Evolutionary conservation across 2,113 vertebrate species (phyloP), one percentile per base, ranked within the genome.

Genomic region (Nematolebias whitei): DNA sequence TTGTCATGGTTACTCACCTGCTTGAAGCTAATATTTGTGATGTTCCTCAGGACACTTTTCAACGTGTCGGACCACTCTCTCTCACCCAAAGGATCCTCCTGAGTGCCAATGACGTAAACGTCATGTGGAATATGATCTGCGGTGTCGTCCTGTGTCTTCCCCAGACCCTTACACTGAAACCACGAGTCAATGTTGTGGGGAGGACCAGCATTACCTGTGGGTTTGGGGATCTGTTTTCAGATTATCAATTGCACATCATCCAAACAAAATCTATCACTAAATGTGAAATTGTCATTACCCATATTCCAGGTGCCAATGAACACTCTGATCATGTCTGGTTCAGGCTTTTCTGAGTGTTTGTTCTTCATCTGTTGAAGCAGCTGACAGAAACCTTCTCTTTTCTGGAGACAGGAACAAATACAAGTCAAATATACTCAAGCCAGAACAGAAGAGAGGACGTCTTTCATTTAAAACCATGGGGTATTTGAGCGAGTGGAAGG

Each of bases 321-420:
- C 77, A 99, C 87, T 39, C 94, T 96, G 87, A 99, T 95, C 96
- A 99, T 98, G 86, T 99, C 98, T 0, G 98, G 98, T 70, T 99
- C 98, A 1, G 95, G 92, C 82, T 98, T 98, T 58, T 94, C 95
- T 0, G 97, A 95, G 78, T 99, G 97, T 73, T 96, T 98, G 85
- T 98, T 99, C 90, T 99, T 99, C 98, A 99, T 98, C 84, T 97
- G 98, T 82, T 99, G 98, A 61, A 99, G 94, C 41, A 99, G 95
- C 63, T 99, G 98, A 81, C 97, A 98, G 85, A 98, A 99, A 0
- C 96, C 98, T 78, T 99, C 98, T 83, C 97, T 94, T 83, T 99
- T 99, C 98, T 99, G 82, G 19, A 78, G 29, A 68, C 18, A n/a
- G 19, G 68, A 12, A 65, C 16, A 68, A 52, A 24, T 66, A 26